These are phyloP conservation scores for Therioaphis trifolii DNA, from an alignment of 2,888 invertebrate genomes.

Conservation along the genomic window DNA sequence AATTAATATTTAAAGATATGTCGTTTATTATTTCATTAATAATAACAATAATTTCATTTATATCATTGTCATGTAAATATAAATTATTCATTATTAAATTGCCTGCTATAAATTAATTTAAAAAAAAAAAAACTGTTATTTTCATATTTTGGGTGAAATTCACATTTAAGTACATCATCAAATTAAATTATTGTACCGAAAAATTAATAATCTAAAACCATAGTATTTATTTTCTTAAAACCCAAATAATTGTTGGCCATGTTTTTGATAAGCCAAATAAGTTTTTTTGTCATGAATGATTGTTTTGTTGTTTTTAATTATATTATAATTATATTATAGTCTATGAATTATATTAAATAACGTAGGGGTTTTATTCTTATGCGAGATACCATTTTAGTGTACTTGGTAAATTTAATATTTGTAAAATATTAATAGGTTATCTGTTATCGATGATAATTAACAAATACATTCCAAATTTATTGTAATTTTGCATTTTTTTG, in stretches of 20 bases:
- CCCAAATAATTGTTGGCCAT: constrained; percentile 35
- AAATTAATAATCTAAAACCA: background rate
- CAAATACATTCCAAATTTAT: constrained; percentile 63
- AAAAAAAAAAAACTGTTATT: background rate
- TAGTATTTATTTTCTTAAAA: constrained; percentile 58
- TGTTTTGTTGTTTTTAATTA: constrained; percentile 63
- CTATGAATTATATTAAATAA: constrained; percentile 61
- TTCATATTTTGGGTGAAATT: constrained; percentile 1
- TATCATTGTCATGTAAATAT: constrained; percentile 55
- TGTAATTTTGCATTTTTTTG: constrained; percentile 43
- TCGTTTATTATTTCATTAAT: too few species aligned
- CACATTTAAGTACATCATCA: constrained; percentile 2
- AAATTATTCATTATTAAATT: constrained; percentile 45
- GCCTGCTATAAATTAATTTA: too few species aligned
- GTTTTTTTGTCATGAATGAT: constrained; percentile 49
- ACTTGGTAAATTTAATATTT: constrained; percentile 60
- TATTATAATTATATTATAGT: constrained; percentile 60
- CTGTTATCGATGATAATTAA: constrained; percentile 62
- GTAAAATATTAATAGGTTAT: constrained; percentile 62
- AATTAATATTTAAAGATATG: constrained; percentile 42
- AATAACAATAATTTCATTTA: too few species aligned
- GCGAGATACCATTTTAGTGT: constrained; percentile 51
- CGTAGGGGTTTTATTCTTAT: constrained; percentile 53
- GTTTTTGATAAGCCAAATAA: constrained; percentile 37
- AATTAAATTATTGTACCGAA: background rate